Evolutionary conservation across 2,888 invertebrate species (phyloP).

Genomic region (Mesorhabditis belari): DNA sequence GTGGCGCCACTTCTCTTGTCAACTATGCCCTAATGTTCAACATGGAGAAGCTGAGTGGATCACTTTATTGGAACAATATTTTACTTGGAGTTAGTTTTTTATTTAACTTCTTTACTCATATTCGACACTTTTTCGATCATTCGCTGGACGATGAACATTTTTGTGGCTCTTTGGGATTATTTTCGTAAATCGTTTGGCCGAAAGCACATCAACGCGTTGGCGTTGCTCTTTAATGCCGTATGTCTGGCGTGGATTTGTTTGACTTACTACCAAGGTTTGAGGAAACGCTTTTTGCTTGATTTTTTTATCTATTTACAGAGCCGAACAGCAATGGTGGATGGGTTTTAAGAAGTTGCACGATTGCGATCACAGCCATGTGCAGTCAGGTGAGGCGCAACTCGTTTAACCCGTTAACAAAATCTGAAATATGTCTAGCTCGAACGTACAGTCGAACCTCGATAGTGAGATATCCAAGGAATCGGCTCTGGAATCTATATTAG

Average conservation of each 20-base stretch:
- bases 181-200: slow-evolving; percentile 24
- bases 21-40: slow-evolving; percentile 20
- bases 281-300: background rate
- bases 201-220: slow-evolving; percentile 22
- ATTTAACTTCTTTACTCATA: too few species aligned
- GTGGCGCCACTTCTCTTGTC: slow-evolving; percentile 14
- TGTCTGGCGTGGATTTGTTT: background rate
- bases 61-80: slow-evolving; percentile 18
- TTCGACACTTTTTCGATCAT: slow-evolving; percentile 12
- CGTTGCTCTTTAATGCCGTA: slow-evolving; percentile 14
- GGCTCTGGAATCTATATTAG: too few species aligned
- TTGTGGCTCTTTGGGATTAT: slow-evolving; percentile 26
- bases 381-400: slow-evolving; percentile 10
- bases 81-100: slow-evolving; percentile 14
- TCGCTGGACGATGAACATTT: slow-evolving; percentile 30
- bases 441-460: too few species aligned
- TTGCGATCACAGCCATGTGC: slow-evolving; percentile 28
- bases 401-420: too few species aligned
- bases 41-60: slow-evolving; percentile 23
- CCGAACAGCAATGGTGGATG: slow-evolving; percentile 6
- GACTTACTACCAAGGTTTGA: background rate
- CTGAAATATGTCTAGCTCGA: too few species aligned
- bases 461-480: too few species aligned
- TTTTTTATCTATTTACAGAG: too few species aligned
- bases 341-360: slow-evolving; percentile 16